Evolutionary conservation across 2,113 vertebrate genomes (phyloP).

Genomic region (Scophthalmus maximus): DNA sequence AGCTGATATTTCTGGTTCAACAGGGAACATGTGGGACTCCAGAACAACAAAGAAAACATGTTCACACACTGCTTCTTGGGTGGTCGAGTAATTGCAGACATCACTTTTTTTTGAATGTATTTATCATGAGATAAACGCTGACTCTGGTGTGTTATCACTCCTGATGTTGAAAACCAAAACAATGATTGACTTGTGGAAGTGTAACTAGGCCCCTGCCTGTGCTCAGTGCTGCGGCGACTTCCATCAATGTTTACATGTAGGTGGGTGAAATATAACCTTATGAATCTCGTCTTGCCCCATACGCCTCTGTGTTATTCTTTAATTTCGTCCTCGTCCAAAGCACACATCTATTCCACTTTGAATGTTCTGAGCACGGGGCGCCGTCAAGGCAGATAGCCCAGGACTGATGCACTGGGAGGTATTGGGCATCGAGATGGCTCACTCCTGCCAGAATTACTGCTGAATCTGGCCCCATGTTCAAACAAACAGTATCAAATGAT

Average conservation of each 20-base stretch:
- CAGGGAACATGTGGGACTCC: slow-evolving; percentile 70
- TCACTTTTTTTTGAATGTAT: background rate
- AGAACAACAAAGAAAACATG: slow-evolving; percentile 60
- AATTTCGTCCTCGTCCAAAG: slow-evolving; percentile 23
- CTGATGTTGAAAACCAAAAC: background rate
- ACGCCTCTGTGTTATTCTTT: slow-evolving; percentile 18
- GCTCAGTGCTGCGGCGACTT: background rate
- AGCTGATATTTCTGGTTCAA: slow-evolving; percentile 23
- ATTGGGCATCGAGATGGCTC: slow-evolving; percentile 39
- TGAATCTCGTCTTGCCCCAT: background rate
- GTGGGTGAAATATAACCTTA: background rate
- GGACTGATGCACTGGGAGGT: slow-evolving; percentile 51
- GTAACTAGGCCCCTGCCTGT: background rate
- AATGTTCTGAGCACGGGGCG: slow-evolving; percentile 28
- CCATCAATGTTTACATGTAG: background rate
- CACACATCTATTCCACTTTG: slow-evolving; percentile 24
- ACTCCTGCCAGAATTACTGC: slow-evolving; percentile 65
- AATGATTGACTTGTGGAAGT: background rate
- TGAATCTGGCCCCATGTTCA: slow-evolving; percentile 55
- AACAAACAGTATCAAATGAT: slow-evolving; percentile 45
- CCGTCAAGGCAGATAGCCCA: slow-evolving; percentile 54
- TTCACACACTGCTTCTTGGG: slow-evolving; percentile 66
- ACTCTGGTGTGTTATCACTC: background rate
- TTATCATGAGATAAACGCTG: slow-evolving; percentile 8
- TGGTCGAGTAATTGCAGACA: slow-evolving; percentile 14